These are phyloP conservation scores for Aphaenogaster floridana DNA, from an alignment of 1,140 invertebrate genomes.

Conservation along the genomic window DNA sequence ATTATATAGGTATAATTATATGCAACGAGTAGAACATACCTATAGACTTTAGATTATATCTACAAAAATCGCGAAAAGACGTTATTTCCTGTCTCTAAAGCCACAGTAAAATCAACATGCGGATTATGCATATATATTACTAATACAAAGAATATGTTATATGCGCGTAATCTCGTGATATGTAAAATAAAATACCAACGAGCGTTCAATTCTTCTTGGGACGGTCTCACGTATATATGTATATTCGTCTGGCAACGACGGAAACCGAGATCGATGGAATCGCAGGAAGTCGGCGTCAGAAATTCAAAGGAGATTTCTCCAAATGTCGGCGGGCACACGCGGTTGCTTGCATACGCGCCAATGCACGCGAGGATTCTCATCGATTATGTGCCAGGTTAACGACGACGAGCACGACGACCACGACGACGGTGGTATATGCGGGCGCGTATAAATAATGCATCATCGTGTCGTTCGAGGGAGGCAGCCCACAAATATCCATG, in stretches of 20 bases:
- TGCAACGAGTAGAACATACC: neutral
- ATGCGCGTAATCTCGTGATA: neutral
- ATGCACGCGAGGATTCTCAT: constrained; percentile 62
- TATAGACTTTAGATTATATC: no score
- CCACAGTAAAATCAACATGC: no score
- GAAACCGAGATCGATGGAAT: constrained; percentile 36
- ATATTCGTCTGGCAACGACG: constrained; percentile 42
- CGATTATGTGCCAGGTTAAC: constrained; percentile 72
- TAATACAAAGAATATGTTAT: no score
- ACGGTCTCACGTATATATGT: neutral
- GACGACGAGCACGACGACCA: constrained; percentile 63
- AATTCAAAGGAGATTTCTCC: constrained; percentile 69
- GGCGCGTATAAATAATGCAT: constrained; percentile 81
- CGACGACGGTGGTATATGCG: constrained; percentile 61
- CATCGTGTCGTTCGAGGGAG: constrained; percentile 66
- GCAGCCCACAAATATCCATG: constrained; percentile 77
- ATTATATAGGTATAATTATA: neutral
- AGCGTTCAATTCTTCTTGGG: constrained; percentile 23
- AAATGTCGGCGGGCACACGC: constrained; percentile 41
- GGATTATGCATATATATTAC: no score
- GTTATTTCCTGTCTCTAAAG: no score
- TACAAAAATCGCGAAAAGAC: no score
- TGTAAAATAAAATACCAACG: neutral
- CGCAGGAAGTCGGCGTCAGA: constrained; percentile 50
- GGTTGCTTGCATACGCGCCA: constrained; percentile 23